Base-by-base conservation (phyloP, 1,140 invertebrate genomes). In the Muscidifurax raptorellus region DNA sequence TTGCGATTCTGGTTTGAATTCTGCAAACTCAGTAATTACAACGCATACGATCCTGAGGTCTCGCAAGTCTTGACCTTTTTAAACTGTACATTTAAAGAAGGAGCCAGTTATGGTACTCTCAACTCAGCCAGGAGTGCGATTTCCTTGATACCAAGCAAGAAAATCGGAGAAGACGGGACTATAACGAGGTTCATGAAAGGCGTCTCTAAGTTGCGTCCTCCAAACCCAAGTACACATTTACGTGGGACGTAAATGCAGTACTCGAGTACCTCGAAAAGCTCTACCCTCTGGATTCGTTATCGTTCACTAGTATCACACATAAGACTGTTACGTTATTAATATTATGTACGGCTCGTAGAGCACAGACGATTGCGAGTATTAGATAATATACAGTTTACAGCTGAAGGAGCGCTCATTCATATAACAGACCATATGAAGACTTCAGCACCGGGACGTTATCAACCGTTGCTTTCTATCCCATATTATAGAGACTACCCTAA, bases 101-200 rank as follows among this genome's bases (percentile, higher is more conserved):
- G 87, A 18, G 87, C 87, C 12, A 32, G 67, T 22, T 90, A 88
- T 83, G 88, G 88, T 1, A 85, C 87, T 1, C 36, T 90, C 0
- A 89, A 88, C 82, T 78, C 83, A 0, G 67, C 80, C 13, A 82
- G 87, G 75, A 72, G 87, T 22, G 88, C 87, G 13, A 80, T 88
- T 10, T 83, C 87, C 0, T 40, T 86, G 1, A 79, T 88, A 13
- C 30, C 79, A 22, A 22, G n/a, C 0, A 30, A 18, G 0, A 64
- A 84, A 0, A 28, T 82, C 12, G 67, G 81, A 12, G 83, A 83
- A 15, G 74, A 85, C 47, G 13, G 28, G 0, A 9, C 80, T 2
- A 36, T 90, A 47, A 15, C 44, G 27, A 67, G 89, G 75, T 90
- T 90, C 76, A 85, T 90, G 72, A 90, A 86, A 79, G 90, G 87